phyloP scores from a whole-genome alignment of 2,113 vertebrate species.

The Rallus limicola region DNA sequence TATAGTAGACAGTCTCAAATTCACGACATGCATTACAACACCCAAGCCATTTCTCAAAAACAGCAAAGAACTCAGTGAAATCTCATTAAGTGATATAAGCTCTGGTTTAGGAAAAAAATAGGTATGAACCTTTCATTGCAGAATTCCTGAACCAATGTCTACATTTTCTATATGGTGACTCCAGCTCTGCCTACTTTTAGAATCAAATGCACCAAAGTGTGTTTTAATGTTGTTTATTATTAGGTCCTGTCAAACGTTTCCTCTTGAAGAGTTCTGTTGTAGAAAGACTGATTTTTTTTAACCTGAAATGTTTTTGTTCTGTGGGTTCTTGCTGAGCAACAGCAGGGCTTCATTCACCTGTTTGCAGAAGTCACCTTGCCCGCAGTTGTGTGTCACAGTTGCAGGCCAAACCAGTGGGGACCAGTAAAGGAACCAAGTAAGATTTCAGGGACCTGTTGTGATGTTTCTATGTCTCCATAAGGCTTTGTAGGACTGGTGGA shows the following conservation, averaged over 20 bases:
- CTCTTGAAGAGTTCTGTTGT: background rate
- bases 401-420: background rate
- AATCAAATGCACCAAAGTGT: background rate
- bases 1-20: background rate
- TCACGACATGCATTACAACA: background rate
- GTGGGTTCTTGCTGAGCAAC: background rate
- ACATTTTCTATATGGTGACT: background rate
- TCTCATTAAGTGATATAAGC: background rate
- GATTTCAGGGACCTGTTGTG: background rate
- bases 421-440: background rate
- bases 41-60: background rate
- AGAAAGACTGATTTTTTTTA: background rate
- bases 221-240: background rate
- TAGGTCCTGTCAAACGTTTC: background rate
- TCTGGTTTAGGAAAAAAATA: background rate
- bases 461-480: background rate
- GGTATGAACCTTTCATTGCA: background rate
- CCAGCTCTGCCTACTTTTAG: background rate
- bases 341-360: background rate
- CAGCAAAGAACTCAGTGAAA: background rate
- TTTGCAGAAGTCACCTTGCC: background rate
- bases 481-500: background rate
- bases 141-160: background rate
- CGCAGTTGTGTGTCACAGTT: background rate
- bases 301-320: background rate